Conservation (phyloP, 2,797 vertebrate species). For the Tympanoctomys barrerae region DNA sequence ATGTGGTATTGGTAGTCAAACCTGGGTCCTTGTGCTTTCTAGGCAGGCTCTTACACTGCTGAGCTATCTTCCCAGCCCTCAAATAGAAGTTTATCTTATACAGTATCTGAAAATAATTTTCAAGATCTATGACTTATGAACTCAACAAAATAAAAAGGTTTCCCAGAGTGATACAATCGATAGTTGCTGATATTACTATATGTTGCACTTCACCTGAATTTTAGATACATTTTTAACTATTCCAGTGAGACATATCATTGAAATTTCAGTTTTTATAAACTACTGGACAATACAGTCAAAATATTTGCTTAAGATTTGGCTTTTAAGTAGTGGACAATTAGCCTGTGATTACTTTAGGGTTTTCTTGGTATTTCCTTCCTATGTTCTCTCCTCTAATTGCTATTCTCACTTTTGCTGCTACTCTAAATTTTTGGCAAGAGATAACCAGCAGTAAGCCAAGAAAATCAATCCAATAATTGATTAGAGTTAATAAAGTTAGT, state of each 20-base stretch:
- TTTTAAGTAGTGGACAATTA: constrained; percentile 21
- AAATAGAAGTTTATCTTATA: constrained; percentile 55
- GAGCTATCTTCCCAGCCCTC: not conserved
- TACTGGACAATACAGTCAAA: not conserved
- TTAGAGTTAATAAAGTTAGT: constrained; percentile 28
- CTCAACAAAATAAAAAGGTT: constrained; percentile 56
- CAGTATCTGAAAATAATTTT: constrained; percentile 56
- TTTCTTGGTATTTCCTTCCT: not conserved
- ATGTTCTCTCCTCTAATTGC: not conserved
- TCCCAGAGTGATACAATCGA: not conserved
- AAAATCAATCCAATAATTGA: constrained; percentile 35
- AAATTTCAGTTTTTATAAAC: constrained; percentile 28
- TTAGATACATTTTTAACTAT: constrained; percentile 26
- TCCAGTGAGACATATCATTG: not conserved
- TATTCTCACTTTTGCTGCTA: not conserved
- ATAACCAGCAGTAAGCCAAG: constrained; percentile 10
- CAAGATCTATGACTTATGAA: constrained; percentile 57
- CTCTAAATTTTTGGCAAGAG: constrained; percentile 10
- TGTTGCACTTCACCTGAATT: constrained; percentile 32
- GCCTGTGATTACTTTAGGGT: constrained; percentile 7
- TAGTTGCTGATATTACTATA: constrained; percentile 7
- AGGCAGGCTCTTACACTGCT: no score
- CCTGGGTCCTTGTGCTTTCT: no score
- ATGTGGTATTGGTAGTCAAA: no score
- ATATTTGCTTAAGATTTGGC: not conserved